Evolutionary conservation across 2,113 vertebrate genomes (phyloP).

Genomic region (Myotis brandtii): DNA sequence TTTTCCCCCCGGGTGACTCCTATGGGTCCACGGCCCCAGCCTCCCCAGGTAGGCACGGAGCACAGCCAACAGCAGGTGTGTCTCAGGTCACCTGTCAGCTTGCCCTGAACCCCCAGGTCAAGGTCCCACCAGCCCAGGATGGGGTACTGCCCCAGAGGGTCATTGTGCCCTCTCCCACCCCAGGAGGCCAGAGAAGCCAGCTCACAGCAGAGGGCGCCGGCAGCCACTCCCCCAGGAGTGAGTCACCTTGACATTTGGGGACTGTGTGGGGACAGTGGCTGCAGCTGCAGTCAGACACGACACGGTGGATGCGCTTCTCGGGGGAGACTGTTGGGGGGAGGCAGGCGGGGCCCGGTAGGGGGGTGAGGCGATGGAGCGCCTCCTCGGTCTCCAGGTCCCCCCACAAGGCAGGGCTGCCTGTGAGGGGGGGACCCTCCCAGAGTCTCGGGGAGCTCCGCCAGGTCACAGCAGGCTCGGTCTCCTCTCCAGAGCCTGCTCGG

Average conservation of each 20-base stretch:
- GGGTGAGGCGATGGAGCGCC: background rate
- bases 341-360: background rate
- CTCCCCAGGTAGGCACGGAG: background rate
- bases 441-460: background rate
- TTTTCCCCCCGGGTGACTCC: background rate
- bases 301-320: background rate
- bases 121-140: background rate
- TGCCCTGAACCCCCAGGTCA: background rate
- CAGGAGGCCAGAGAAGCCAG: background rate
- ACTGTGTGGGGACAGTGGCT: background rate
- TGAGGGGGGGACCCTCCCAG: background rate
- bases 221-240: background rate
- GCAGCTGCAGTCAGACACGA: background rate
- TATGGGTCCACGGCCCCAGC: background rate
- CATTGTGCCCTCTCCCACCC: background rate
- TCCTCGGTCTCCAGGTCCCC: background rate
- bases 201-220: background rate
- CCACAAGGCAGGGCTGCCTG: background rate
- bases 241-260: slow-evolving; percentile 36
- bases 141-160: background rate
- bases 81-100: background rate
- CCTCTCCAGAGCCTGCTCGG: background rate
- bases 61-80: background rate
- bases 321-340: background rate
- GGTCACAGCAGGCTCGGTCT: background rate